Percentiles rank a stretch among this genome's conserved stretches.
Conservation (phyloP, 2,797 vertebrate genomes). For the Arremon brunneinucha region DNA sequence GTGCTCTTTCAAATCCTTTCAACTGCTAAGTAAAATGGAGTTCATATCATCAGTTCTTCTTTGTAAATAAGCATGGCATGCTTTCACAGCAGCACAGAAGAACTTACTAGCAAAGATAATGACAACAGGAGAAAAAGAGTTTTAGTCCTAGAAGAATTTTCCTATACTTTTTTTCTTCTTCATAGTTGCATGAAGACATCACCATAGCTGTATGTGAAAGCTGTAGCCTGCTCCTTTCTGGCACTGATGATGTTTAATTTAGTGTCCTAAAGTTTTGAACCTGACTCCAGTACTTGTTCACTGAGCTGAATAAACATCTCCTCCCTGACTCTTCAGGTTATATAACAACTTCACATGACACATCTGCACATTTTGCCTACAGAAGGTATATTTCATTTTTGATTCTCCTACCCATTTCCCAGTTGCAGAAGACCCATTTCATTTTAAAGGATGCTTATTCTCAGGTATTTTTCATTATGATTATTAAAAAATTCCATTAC, state of each 20-base stretch:
- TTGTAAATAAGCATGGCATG: not conserved
- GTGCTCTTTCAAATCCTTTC: not conserved
- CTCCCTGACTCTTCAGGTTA: slow-evolving; percentile 8
- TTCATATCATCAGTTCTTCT: not conserved
- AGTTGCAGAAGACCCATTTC: not conserved
- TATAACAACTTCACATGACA: not conserved
- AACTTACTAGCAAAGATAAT: not conserved
- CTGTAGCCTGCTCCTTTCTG: not conserved
- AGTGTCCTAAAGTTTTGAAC: slow-evolving; percentile 7
- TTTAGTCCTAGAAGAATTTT: not conserved
- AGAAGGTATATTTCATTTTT: not conserved
- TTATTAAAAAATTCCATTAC: not conserved
- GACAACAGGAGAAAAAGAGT: not conserved
- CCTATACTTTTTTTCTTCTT: not conserved
- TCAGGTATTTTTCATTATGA: not conserved
- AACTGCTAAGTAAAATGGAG: not conserved
- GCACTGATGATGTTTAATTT: slow-evolving; percentile 17
- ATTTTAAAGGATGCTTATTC: not conserved
- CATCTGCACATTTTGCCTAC: not conserved
- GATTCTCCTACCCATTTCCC: not conserved
- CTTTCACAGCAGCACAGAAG: not conserved
- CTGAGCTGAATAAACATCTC: slow-evolving; percentile 8
- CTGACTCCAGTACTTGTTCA: not conserved
- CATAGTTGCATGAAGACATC: not conserved
- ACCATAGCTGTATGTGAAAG: not conserved